A percentile compares a stretch with the other conserved stretches of the same genome.
Evolutionary conservation across 2,888 invertebrate genomes (phyloP).

Genomic region (Parochlus steinenii): DNA sequence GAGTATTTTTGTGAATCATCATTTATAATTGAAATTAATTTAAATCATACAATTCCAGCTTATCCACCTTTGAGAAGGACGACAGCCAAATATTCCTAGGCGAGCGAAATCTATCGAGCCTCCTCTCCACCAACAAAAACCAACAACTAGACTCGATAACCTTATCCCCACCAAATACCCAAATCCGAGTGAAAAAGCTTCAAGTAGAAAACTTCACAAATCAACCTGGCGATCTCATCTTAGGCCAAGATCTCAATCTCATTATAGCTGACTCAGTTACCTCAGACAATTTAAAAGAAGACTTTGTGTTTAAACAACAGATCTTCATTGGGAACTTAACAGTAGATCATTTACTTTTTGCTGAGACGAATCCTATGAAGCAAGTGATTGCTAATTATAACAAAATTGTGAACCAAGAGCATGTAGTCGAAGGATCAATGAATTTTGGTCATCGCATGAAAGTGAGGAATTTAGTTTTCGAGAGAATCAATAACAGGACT

Average conservation of each 20-base stretch:
- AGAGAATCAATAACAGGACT: constrained; percentile 6
- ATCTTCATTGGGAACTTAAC: constrained; percentile 16
- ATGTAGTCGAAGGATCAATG: constrained; percentile 4
- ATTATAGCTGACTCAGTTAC: constrained; percentile 23
- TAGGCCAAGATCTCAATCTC: constrained; percentile 20
- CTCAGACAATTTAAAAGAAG: constrained; percentile 7
- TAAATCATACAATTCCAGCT: too few relatives aligned
- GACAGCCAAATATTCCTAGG: too few relatives aligned
- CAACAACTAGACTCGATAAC: not conserved
- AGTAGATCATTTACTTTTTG: constrained; percentile 8
- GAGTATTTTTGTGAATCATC: too few relatives aligned
- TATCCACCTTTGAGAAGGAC: too few relatives aligned
- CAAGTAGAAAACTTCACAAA: not conserved
- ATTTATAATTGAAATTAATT: too few relatives aligned
- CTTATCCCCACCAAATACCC: too few relatives aligned
- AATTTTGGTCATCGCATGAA: constrained; percentile 6
- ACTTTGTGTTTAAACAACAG: constrained; percentile 19
- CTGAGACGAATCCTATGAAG: constrained; percentile 8
- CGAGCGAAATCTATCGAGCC: too few relatives aligned
- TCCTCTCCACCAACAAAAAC: not conserved
- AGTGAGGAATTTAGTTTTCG: constrained; percentile 3
- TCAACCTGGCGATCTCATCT: constrained; percentile 17
- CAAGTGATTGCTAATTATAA: constrained; percentile 3
- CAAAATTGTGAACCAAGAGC: not conserved
- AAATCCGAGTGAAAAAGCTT: not conserved